These are phyloP conservation scores for Vanessa cardui DNA, from an alignment of 2,888 invertebrate species.

Conservation along the genomic window DNA sequence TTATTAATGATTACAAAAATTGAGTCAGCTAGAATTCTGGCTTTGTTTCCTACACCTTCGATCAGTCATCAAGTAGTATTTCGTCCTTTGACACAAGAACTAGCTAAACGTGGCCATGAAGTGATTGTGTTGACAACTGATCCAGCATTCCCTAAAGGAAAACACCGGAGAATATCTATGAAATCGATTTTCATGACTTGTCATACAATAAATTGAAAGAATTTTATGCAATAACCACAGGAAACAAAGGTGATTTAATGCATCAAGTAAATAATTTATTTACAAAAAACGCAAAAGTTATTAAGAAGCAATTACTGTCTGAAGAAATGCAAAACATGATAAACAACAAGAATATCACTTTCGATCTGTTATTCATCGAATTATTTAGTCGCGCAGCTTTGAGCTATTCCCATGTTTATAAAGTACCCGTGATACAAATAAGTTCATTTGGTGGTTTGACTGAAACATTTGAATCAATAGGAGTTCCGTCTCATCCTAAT, in stretches of 20 bases:
- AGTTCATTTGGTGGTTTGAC: conserved; percentile 38
- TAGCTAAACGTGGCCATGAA: conserved; percentile 71
- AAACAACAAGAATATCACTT: conserved; percentile 33
- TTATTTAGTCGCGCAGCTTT: conserved; percentile 25
- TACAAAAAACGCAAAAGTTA: conserved; percentile 3
- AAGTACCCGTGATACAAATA: conserved; percentile 39
- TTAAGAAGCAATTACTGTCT: conserved; percentile 41
- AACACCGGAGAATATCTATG: conserved; percentile 58
- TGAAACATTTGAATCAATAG: conserved; percentile 33
- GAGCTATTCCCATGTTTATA: conserved; percentile 37
- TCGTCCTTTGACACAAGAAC: conserved; percentile 59
- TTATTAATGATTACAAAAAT: conserved; percentile 16
- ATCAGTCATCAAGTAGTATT: conserved; percentile 75
- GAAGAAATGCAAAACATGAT: conserved; percentile 44
- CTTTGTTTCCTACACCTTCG: conserved; percentile 61
- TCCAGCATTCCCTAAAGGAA: conserved; percentile 55
- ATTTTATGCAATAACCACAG: conserved; percentile 12
- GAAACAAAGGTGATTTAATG: conserved; percentile 4
- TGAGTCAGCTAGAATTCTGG: conserved; percentile 58
- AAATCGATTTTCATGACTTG: conserved; percentile 58
- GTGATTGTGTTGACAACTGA: conserved; percentile 67
- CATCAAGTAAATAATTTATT: not conserved
- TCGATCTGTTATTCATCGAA: conserved; percentile 41
- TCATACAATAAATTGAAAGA: conserved; percentile 45
- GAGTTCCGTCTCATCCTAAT: conserved; percentile 38